Base-by-base conservation (phyloP, 2,888 invertebrate species). In the Volucella inflata region DNA sequence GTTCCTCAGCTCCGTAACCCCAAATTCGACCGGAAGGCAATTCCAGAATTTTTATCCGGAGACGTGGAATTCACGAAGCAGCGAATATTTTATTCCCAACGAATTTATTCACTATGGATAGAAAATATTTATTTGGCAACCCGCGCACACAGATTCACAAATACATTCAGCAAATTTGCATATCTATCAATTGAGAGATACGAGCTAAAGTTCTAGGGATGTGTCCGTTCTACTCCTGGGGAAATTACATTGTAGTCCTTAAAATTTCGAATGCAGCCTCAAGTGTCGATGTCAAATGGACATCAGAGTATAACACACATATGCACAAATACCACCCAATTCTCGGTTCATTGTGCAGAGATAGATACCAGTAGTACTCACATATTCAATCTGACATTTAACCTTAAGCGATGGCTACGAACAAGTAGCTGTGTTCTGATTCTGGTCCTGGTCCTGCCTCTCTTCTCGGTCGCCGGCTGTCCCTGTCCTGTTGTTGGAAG, bases 241-340 rank as follows among this genome's bases (percentile, higher is more conserved):
- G 42, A 72, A 38, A 71, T 60, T 46, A 74, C 16, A n/a, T 6
- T 59, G 51, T 68, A 51, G 59, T 72, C 48, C 64, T 72, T 10
- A 72, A 81, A 72, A 84, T 79, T 53, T 81, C 42, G 57, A 81
- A 77, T 77, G 76, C 72, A 85, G 57, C 71, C 81, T 81, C 62
- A 59, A 85, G 77, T 81, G 76, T 62, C 62, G 55, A 30, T 50
- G 68, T 62, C 55, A 72, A 85, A 68, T 72, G 76, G 80, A 67
- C 76, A 78, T 70, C 55, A 50, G 44, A 30, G n/a, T n/a, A 62
- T 30, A 44, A n/a, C 17, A 30, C 16, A 68, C 36, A 40, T 21
- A 42, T 55, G 40, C 10, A 38, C 50, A 48, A 40, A 36, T 8
- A 10, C n/a, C 44, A 14, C 50, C 16, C 16, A 30, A 1, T 14